Evolutionary conservation across 1,140 invertebrate species (phyloP).

Genomic region (Octopus sinensis): DNA sequence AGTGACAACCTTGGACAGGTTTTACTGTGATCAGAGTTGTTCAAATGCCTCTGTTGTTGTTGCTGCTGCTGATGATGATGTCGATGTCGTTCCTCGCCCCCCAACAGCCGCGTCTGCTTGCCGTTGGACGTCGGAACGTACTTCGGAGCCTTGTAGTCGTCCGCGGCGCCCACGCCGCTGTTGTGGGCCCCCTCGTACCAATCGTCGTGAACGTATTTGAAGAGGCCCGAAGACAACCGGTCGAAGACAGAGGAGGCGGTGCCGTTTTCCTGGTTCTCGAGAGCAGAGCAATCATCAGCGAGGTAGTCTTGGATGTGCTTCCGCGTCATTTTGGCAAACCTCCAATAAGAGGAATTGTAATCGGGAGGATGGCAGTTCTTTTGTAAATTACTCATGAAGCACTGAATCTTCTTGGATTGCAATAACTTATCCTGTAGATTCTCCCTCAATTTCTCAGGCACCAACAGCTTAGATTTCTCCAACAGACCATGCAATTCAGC

Average conservation of each 20-base stretch:
- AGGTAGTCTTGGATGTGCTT: neutral
- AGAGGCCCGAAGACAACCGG: neutral
- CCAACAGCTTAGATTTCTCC: constrained; percentile 35
- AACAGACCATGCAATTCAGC: constrained; percentile 34
- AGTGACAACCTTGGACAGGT: constrained; percentile 14
- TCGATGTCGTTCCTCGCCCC: neutral
- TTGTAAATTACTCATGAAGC: constrained; percentile 18
- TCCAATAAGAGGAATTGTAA: neutral
- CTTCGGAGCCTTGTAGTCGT: neutral
- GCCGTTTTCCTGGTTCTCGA: neutral
- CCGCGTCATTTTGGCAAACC: neutral
- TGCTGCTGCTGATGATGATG: no score
- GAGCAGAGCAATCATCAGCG: neutral
- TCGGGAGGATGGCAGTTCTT: neutral
- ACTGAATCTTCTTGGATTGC: constrained; percentile 15
- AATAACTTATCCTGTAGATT: constrained; percentile 32
- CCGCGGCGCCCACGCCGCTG: neutral
- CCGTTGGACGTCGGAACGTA: neutral
- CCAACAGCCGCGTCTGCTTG: neutral
- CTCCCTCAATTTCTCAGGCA: constrained; percentile 33
- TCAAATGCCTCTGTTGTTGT: no score
- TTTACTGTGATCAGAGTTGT: neutral
- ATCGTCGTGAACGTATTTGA: neutral
- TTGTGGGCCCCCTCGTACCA: neutral
- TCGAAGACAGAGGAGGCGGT: neutral